phyloP scores from a whole-genome alignment of 1,140 invertebrate species.

The Streblospio benedicti region DNA sequence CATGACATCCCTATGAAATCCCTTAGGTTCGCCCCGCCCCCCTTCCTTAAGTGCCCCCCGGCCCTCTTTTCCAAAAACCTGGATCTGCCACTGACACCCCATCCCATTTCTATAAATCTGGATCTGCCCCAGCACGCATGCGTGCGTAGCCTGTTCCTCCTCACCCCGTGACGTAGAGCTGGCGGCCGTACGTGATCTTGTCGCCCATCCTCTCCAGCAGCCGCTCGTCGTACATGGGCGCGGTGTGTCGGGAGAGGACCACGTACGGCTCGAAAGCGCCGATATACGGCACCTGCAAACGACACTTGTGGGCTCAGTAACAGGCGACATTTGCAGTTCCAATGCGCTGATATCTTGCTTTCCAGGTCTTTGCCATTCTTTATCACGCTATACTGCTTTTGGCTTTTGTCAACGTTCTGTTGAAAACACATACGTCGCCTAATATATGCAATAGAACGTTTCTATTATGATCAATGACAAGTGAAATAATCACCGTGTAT shows the following conservation, averaged over 20 bases:
- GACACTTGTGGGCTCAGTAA: conserved; percentile 1
- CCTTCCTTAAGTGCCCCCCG: too few relatives aligned
- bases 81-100: too few relatives aligned
- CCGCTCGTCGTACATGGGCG: conserved; percentile 53
- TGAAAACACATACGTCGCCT: not conserved
- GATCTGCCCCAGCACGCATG: too few relatives aligned
- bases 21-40: too few relatives aligned
- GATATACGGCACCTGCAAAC: conserved; percentile 66
- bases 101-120: too few relatives aligned
- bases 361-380: not conserved
- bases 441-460: not conserved
- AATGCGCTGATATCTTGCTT: not conserved
- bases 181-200: conserved; percentile 7
- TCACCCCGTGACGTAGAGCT: conserved; percentile 10
- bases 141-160: too few relatives aligned
- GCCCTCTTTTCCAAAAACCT: too few relatives aligned
- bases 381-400: not conserved
- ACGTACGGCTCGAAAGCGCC: conserved; percentile 82
- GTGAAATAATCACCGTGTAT: conserved; percentile 56
- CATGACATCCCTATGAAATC: too few relatives aligned
- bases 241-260: conserved; percentile 59
- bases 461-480: not conserved
- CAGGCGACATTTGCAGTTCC: not conserved
- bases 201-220: conserved; percentile 15
- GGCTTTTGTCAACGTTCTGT: not conserved